Conservation (phyloP, 30 jellyfish, hydroid and myxozoan species). For the Chironex yamaguchii region DNA sequence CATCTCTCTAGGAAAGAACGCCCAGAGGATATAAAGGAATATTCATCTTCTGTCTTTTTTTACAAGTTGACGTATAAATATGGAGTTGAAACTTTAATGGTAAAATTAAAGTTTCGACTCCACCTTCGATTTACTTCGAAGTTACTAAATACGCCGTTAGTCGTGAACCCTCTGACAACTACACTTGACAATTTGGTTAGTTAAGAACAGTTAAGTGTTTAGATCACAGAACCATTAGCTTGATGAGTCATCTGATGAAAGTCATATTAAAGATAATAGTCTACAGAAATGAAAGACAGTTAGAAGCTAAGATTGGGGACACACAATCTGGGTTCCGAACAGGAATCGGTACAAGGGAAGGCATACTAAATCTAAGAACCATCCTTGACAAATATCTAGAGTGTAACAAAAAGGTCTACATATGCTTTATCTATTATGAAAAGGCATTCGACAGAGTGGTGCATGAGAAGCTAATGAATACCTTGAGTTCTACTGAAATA, state of each 20-base stretch:
- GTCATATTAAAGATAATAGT: background rate
- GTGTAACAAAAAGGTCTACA: background rate
- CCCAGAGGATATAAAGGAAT: too few species aligned
- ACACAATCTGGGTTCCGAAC: conserved; percentile 22
- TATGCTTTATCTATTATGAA: background rate
- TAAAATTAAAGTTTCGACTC: too few species aligned
- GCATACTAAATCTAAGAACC: background rate
- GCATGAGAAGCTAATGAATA: background rate
- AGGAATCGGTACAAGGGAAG: conserved; percentile 16
- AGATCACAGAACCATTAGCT: conserved; percentile 27
- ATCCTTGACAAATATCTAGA: background rate
- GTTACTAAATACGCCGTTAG: too few species aligned
- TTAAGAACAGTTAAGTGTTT: background rate
- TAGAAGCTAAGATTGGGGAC: background rate
- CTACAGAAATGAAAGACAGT: background rate
- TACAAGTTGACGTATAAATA: too few species aligned
- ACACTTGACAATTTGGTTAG: too few species aligned
- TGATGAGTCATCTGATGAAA: conserved; percentile 23
- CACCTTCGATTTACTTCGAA: too few species aligned
- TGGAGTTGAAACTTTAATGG: too few species aligned
- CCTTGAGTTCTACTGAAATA: background rate
- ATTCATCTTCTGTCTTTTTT: too few species aligned
- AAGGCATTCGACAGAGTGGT: conserved; percentile 10
- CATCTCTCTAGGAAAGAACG: too few species aligned
- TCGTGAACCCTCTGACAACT: too few species aligned